Base-by-base conservation (phyloP, 2,888 invertebrate species). In the Caenorhabditis wallacei region DNA sequence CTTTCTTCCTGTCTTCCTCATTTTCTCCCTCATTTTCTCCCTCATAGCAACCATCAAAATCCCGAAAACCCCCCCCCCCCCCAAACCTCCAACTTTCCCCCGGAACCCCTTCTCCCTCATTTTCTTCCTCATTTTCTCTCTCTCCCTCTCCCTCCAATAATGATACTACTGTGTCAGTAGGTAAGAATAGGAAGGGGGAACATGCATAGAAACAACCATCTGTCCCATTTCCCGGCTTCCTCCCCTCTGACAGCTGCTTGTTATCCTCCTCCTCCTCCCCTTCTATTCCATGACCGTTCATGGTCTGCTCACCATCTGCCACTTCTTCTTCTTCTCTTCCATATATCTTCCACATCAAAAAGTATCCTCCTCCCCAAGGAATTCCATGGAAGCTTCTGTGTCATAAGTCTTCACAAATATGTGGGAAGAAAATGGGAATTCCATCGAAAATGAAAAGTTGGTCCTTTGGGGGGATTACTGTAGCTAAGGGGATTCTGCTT, bases 251-350 rank as follows among this genome's bases (percentile, higher is more conserved):
- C 69, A 69, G 43, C 70, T 70, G 61, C 61, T 24, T 10, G 43
- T 30, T 16, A 13, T 40, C 16, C 40, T 35, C 35, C 10, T 51
- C 20, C 43, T 26, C 30, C 63, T 10, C 40, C 40, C 40, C 40
- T 40, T 16, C 40, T 18, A 3, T 48, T 48, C 46, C n/a, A 46
- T 13, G 72, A 63, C 72, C 72, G 72, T 61, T 72, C 72, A 72
- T 72, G 59, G 48, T 51, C 51, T 30, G 51, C 64, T 26, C 13
- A 26, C 16, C 61, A 53, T 63, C 63, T 61, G 61, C 26, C 54
- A 24, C 51, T 35, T 13, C 43, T 16, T 43, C 43, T 8, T 40
- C 40, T n/a, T n/a, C 40, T 13, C 35, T 26, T 7, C 11, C 2
- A 40, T 40, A 40, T 11, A 40, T 40, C 40, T 40, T 40, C 40